Percentiles rank a stretch among this genome's conserved stretches.
Conservation (phyloP, 1,140 invertebrate genomes). For the Caenorhabditis briggsae region DNA sequence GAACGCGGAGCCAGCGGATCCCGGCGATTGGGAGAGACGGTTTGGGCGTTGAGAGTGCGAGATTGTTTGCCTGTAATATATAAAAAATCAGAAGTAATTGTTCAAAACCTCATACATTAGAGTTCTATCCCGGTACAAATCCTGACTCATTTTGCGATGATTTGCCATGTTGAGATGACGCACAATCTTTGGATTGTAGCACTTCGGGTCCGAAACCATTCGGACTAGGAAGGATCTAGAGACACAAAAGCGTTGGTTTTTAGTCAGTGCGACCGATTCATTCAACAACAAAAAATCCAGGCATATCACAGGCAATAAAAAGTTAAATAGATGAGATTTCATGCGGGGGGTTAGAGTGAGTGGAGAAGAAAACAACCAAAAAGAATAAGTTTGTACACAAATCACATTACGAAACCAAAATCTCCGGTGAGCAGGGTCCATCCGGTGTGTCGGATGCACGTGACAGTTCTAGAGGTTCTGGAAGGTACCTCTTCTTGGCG, state of each 20-base stretch:
- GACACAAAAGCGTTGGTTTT: neutral
- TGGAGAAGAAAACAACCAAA: neutral
- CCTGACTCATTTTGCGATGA: constrained; percentile 78
- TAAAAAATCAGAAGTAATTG: neutral
- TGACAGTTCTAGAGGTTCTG: neutral
- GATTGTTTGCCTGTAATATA: constrained; percentile 51
- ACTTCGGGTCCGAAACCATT: constrained; percentile 78
- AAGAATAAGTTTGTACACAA: neutral
- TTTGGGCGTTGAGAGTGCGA: constrained; percentile 47
- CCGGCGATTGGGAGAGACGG: constrained; percentile 50
- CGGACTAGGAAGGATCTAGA: constrained; percentile 76
- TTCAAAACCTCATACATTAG: constrained; percentile 64
- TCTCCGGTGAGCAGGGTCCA: neutral
- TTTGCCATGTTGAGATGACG: constrained; percentile 77
- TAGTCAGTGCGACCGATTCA: constrained; percentile 11
- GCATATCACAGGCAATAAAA: constrained; percentile 23
- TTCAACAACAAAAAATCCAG: constrained; percentile 18
- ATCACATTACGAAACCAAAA: constrained; percentile 12
- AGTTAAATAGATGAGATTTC: neutral
- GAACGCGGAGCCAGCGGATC: constrained; percentile 14
- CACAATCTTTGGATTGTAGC: constrained; percentile 78
- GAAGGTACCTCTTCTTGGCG: constrained; percentile 65
- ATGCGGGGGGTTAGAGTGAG: neutral
- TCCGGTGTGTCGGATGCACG: neutral
- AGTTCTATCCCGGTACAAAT: constrained; percentile 73